Evolutionary conservation across 2,113 vertebrate genomes (phyloP).

Genomic region (Engystomops pustulosus): DNA sequence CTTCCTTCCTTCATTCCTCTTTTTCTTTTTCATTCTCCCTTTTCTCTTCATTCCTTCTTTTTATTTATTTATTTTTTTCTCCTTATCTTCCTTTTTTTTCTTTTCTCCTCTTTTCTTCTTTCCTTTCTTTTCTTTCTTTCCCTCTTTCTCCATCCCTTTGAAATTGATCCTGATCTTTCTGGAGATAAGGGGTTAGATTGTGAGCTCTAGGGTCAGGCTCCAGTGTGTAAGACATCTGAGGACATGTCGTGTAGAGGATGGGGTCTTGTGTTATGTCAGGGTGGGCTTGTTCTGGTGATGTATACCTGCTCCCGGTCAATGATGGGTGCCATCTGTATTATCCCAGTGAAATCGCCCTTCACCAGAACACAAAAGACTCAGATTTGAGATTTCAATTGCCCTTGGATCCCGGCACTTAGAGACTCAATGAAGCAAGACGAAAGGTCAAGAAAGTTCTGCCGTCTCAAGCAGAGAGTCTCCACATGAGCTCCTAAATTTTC

Average conservation of each 20-base stretch:
- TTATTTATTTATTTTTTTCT: too few relatives aligned
- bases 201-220: neutral
- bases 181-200: neutral
- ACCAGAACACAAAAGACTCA: neutral
- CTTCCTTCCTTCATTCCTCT: too few relatives aligned
- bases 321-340: neutral
- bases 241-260: too few relatives aligned
- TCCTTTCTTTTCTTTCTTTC: neutral
- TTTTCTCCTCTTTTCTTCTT: too few relatives aligned
- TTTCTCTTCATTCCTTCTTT: too few relatives aligned
- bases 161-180: too few relatives aligned
- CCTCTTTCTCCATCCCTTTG: too few relatives aligned
- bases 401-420: neutral
- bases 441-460: conserved; percentile 27
- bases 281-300: neutral
- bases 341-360: neutral
- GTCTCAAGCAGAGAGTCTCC: conserved; percentile 6
- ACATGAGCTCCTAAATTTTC: conserved; percentile 45
- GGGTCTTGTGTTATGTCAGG: neutral
- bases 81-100: too few relatives aligned
- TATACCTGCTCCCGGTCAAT: neutral
- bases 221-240: neutral
- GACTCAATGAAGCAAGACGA: conserved; percentile 21
- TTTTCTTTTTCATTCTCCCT: too few relatives aligned
- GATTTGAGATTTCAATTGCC: conserved; percentile 29